These are phyloP conservation scores for Andrena fulva DNA, from an alignment of 2,888 invertebrate genomes.

Conservation along the genomic window DNA sequence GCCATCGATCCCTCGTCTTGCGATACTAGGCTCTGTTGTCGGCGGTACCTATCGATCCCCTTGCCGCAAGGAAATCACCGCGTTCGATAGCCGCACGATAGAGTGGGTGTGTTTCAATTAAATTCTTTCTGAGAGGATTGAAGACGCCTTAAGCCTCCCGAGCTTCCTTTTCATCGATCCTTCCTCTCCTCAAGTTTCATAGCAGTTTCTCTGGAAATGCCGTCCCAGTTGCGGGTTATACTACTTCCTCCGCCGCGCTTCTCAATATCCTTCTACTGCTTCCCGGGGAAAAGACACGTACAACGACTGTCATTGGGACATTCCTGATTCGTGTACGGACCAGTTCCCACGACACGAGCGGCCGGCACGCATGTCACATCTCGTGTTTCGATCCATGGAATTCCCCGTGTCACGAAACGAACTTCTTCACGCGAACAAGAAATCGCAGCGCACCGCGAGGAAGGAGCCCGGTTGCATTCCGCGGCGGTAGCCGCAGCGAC, in stretches of 20 bases:
- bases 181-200: background rate
- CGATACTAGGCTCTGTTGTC: constrained; percentile 3
- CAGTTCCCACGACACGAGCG: constrained; percentile 56
- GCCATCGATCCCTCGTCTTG: constrained; percentile 10
- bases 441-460: constrained; percentile 44
- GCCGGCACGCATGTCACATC: constrained; percentile 35
- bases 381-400: constrained; percentile 52
- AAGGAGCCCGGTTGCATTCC: constrained; percentile 58
- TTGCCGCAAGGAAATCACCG: background rate
- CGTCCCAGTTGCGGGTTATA: too few species aligned
- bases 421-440: constrained; percentile 58
- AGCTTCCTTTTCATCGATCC: background rate
- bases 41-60: background rate
- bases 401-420: constrained; percentile 57
- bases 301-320: background rate
- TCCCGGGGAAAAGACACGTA: background rate
- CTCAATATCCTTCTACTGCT: background rate
- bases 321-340: background rate
- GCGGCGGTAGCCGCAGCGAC: constrained; percentile 24
- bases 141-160: background rate
- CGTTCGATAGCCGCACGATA: background rate
- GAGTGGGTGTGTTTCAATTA: constrained; percentile 3
- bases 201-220: background rate
- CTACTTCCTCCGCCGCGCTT: background rate
- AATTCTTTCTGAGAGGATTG: background rate